Evolutionary conservation across 2,888 invertebrate species (phyloP).

Genomic region (Drosophila maculinotata): DNA sequence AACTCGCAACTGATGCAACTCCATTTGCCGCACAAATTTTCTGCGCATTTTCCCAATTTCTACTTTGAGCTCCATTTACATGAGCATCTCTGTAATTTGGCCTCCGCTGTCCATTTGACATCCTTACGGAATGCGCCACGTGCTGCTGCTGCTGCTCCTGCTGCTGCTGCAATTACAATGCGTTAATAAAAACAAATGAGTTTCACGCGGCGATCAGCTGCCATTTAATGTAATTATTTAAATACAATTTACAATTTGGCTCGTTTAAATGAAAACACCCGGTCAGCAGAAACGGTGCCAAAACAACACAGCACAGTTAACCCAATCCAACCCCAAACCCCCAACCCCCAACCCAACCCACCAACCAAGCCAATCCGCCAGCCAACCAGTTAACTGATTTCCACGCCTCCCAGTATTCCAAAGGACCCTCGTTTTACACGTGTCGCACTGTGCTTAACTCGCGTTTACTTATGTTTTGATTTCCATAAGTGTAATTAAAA

Average conservation of each 20-base stretch:
- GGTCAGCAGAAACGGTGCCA: too few relatives aligned
- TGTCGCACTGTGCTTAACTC: constrained; percentile 50
- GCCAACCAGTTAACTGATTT: not conserved
- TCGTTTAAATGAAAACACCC: constrained; percentile 36
- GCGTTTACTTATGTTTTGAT: constrained; percentile 63
- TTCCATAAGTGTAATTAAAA: constrained; percentile 64
- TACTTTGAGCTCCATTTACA: constrained; percentile 9
- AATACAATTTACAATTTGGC: constrained; percentile 71
- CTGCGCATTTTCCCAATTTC: not conserved
- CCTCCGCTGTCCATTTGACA: constrained; percentile 38
- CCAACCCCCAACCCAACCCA: not conserved
- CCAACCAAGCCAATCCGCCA: too few relatives aligned
- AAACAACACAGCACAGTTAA: constrained; percentile 5
- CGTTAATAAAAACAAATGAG: constrained; percentile 81
- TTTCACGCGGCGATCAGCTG: constrained; percentile 68
- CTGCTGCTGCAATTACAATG: constrained; percentile 53
- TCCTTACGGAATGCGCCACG: constrained; percentile 19
- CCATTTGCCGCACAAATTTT: too few relatives aligned
- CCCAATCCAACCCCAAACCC: not conserved
- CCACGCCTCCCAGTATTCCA: not conserved
- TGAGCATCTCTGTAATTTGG: too few relatives aligned
- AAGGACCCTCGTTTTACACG: constrained; percentile 25
- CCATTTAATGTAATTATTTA: constrained; percentile 78
- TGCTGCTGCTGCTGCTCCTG: constrained; percentile 24
- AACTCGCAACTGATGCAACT: constrained; percentile 26